Conservation (phyloP, 1,140 invertebrate genomes). For the Papilio helenus region DNA sequence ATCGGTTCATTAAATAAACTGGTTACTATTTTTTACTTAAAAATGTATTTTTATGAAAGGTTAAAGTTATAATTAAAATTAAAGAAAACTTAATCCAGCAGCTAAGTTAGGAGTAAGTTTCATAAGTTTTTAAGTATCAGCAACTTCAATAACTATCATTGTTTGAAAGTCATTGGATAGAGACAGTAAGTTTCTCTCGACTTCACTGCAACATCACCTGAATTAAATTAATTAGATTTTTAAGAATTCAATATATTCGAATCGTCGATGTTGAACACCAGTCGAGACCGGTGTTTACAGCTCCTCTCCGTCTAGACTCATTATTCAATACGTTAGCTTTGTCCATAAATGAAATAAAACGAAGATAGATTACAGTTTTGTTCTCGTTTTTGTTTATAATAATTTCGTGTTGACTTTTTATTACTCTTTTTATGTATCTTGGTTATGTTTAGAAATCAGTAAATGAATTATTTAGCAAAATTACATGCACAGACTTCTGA, state of each 20-base stretch:
- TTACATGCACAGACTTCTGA: neutral
- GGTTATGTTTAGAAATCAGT: neutral
- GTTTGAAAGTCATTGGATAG: neutral
- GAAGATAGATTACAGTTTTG: slow-evolving; percentile 22
- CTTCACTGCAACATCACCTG: slow-evolving; percentile 1
- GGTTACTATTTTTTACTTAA: neutral
- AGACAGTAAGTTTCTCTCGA: slow-evolving; percentile 11
- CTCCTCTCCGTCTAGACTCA: slow-evolving; percentile 37
- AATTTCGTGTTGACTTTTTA: slow-evolving; percentile 26
- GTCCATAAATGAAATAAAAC: slow-evolving; percentile 29
- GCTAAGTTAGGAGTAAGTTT: neutral
- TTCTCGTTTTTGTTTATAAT: slow-evolving; percentile 32
- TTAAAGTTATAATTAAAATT: neutral
- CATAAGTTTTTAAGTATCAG: neutral
- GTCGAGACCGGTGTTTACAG: slow-evolving; percentile 24
- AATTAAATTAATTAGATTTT: slow-evolving; percentile 34
- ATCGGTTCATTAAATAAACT: neutral
- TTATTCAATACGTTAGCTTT: slow-evolving; percentile 37
- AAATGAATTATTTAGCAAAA: neutral
- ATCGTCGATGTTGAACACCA: slow-evolving; percentile 10
- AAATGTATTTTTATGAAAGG: neutral
- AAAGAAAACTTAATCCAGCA: neutral
- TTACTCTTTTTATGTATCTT: neutral
- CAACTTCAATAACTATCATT: slow-evolving; percentile 16
- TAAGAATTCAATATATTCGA: slow-evolving; percentile 37